Evolutionary conservation across 2,113 vertebrate species (phyloP).

Genomic region (Hydrochoerus hydrochaeris): DNA sequence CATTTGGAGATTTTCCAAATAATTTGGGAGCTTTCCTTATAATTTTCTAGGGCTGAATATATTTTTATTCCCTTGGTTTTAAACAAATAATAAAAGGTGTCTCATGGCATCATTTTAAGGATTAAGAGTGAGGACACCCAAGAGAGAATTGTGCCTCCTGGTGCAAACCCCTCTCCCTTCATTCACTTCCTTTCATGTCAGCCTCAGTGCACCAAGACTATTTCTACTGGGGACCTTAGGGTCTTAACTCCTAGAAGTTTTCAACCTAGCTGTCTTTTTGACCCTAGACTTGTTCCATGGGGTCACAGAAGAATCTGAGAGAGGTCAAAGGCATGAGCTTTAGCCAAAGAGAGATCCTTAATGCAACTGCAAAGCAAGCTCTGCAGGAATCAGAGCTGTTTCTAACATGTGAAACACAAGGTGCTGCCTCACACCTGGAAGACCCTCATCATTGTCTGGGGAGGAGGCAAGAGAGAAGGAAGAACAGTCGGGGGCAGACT

Average conservation of each 20-base stretch:
- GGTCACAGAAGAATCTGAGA: background rate
- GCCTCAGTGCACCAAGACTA: background rate
- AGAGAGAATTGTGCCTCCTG: background rate
- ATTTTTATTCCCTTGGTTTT: slow-evolving; percentile 39
- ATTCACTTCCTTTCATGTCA: background rate
- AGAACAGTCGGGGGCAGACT: too few species aligned
- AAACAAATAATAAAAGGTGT: slow-evolving; percentile 1
- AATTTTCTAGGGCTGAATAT: background rate
- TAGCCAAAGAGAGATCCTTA: background rate
- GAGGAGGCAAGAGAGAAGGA: background rate
- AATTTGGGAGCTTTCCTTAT: background rate
- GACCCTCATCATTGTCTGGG: background rate
- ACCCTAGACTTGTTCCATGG: background rate
- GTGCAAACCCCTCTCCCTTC: background rate
- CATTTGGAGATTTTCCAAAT: background rate
- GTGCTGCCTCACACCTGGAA: background rate
- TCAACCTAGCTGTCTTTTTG: background rate
- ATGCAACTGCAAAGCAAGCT: background rate
- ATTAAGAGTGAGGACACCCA: background rate
- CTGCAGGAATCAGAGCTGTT: background rate
- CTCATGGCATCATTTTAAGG: background rate
- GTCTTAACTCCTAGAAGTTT: background rate
- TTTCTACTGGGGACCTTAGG: background rate
- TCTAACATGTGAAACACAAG: background rate
- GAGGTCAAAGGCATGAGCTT: background rate